Evolutionary conservation across 2,888 invertebrate genomes (phyloP).

Genomic region (Rhingia campestris): DNA sequence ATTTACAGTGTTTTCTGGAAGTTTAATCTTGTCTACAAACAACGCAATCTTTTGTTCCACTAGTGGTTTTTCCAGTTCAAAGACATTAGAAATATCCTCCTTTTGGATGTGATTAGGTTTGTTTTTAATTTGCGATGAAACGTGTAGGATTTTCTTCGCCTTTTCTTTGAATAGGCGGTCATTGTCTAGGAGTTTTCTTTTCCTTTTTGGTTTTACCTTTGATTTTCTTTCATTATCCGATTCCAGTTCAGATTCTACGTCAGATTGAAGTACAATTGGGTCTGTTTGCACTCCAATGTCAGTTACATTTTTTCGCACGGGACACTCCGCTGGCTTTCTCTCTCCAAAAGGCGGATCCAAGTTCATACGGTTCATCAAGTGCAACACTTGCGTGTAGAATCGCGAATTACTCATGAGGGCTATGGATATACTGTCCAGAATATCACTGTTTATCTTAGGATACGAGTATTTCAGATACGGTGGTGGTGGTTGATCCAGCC

Average conservation of each 20-base stretch:
- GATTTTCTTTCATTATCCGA: conserved; percentile 75
- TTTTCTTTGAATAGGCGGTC: conserved; percentile 25
- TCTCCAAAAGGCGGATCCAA: conserved; percentile 91
- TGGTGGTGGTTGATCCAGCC: conserved; percentile 90
- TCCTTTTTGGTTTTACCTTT: conserved; percentile 18
- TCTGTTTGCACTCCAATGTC: conserved; percentile 79
- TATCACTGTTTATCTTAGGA: conserved; percentile 88
- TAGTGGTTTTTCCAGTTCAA: conserved; percentile 57
- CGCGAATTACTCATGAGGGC: conserved; percentile 89
- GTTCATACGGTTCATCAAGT: conserved; percentile 98
- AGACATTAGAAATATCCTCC: conserved; percentile 38
- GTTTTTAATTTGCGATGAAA: conserved; percentile 73
- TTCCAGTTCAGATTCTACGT: conserved; percentile 80
- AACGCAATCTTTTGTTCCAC: conserved; percentile 76
- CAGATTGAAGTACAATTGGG: conserved; percentile 68
- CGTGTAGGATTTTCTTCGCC: conserved; percentile 63
- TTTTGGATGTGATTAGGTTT: background rate
- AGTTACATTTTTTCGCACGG: conserved; percentile 23
- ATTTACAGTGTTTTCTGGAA: conserved; percentile 3
- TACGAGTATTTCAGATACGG: conserved; percentile 91
- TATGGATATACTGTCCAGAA: conserved; percentile 90
- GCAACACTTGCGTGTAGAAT: conserved; percentile 93
- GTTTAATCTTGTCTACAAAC: conserved; percentile 73
- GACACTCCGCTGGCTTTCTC: conserved; percentile 55
- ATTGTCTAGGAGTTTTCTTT: conserved; percentile 42